Base-by-base conservation (phyloP, 1,140 invertebrate species). In the Bacillus rossius region DNA sequence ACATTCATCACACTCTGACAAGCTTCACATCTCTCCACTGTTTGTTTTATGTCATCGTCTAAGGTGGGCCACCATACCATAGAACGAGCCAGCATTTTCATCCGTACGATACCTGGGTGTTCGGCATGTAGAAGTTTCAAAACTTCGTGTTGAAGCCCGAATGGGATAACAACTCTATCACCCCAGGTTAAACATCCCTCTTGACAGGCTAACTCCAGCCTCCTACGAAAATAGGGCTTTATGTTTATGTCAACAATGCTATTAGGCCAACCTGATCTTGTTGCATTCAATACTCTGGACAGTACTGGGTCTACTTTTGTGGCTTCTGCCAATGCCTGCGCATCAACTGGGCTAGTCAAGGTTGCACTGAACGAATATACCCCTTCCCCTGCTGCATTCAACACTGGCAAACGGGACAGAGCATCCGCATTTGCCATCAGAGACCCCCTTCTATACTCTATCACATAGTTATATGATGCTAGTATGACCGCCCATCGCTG, bases 1-100 rank as follows among this genome's bases (percentile, higher is more conserved):
- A 2, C 19, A 48, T 10, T 20, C 10, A 13, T 20, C 10, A 25
- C 8, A 14, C 13, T 7, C 19, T 37, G 20, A 29, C 61, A 63
- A 20, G 16, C 13, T 8, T 10, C 17, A 51, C 50, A 65, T 3
- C 8, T 43, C 34, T 49, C 41, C 3, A 51, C 50, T 38, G 38
- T 51, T 19, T 13, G 37, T 37, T 65, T 47, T 23, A 76, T 71
- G 2, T 71, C 65, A 3, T 43, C 20, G 57, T 76, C 68, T 0
- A 76, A 65, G 8, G 61, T 60, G 16, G 67, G 68, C 67, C 68
- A 76, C 65, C 68, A 75, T 19, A 73, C 59, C 53, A 69, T 64
- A 17, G 45, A 60, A 23, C 68, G 19, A 8, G 73, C 74, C 3
- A 72, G 41, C 0, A 61, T 47, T 61, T 77, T 78, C 67, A 73